Evolutionary conservation across 2,797 vertebrate genomes (phyloP).

Genomic region (Gallinago stenura): DNA sequence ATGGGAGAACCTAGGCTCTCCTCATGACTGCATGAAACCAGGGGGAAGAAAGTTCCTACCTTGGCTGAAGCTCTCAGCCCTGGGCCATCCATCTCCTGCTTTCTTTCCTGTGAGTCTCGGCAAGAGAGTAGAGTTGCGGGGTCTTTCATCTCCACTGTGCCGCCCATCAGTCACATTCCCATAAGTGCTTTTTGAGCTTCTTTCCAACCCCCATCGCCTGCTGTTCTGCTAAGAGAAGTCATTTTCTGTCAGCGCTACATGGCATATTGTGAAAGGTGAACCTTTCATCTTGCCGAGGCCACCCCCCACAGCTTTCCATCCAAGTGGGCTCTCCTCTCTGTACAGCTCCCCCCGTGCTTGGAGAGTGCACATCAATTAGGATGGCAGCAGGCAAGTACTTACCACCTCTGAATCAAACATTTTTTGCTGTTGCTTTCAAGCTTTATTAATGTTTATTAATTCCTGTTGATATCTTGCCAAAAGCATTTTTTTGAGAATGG

Average conservation of each 20-base stretch:
- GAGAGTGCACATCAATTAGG: not conserved
- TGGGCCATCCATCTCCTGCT: not conserved
- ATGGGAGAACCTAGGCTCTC: not conserved
- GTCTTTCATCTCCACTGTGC: not conserved
- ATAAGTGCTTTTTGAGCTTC: not conserved
- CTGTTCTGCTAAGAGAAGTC: not conserved
- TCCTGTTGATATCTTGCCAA: not conserved
- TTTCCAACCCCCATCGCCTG: not conserved
- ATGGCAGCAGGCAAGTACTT: not conserved
- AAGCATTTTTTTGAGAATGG: not conserved
- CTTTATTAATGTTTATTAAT: conserved; percentile 7
- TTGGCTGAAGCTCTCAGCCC: not conserved
- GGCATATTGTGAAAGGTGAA: not conserved
- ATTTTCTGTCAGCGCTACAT: not conserved
- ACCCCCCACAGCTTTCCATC: not conserved
- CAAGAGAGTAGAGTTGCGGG: not conserved
- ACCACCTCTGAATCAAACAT: not conserved
- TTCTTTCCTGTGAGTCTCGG: not conserved
- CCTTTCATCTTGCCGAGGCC: not conserved
- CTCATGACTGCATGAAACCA: not conserved
- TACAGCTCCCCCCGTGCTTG: not conserved
- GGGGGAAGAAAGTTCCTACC: not conserved
- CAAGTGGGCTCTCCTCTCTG: not conserved
- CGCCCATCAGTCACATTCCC: not conserved
- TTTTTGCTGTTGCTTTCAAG: not conserved